Conservation (phyloP, 1,140 invertebrate species). For the Metaphire vulgaris region DNA sequence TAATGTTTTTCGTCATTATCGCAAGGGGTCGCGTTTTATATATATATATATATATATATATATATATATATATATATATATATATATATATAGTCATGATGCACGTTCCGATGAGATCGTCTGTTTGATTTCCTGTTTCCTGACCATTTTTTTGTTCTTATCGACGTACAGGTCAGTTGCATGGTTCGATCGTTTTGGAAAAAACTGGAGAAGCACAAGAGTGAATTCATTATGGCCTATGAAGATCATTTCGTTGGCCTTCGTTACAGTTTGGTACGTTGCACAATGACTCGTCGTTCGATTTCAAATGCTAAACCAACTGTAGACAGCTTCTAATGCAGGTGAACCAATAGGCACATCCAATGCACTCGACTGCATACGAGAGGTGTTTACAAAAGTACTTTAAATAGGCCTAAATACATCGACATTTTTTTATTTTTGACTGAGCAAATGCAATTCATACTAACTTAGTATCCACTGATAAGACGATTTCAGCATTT, state of each 20-base stretch:
- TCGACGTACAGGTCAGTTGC: background rate
- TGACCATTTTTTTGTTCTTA: background rate
- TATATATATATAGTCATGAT: no score
- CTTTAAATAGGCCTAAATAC: background rate
- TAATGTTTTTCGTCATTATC: background rate
- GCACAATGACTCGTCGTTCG: no score
- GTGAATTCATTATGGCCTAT: background rate
- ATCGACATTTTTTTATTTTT: background rate
- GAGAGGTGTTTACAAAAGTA: background rate
- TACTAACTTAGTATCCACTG: no score
- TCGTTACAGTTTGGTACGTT: background rate
- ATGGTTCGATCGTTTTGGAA: background rate
- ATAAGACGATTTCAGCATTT: no score
- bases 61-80: background rate
- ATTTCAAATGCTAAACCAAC: no score
- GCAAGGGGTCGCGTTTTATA: background rate
- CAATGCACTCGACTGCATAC: background rate
- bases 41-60: background rate
- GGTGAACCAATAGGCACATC: background rate
- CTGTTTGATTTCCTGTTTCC: background rate
- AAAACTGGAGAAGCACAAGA: background rate
- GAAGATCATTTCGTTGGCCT: background rate
- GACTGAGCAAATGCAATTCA: background rate
- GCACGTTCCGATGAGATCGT: background rate
- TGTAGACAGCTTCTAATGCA: background rate